Evolutionary conservation across 2,113 vertebrate genomes (phyloP).

Genomic region (Manacus vitellinus): DNA sequence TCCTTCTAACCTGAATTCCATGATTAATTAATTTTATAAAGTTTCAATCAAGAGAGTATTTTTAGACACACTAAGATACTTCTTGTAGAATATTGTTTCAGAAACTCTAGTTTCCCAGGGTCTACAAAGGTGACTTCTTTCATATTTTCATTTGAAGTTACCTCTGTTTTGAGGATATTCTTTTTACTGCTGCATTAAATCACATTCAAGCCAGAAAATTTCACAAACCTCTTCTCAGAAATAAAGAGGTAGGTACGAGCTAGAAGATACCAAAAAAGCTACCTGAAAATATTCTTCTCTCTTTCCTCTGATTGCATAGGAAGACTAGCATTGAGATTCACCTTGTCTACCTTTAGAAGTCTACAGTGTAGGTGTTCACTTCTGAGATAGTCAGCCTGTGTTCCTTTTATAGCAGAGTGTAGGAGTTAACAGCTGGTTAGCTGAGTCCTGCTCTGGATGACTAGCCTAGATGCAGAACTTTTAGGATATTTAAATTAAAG

Average conservation of each 20-base stretch:
- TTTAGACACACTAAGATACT: neutral
- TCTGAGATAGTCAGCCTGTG: neutral
- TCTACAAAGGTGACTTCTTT: neutral
- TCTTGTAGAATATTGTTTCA: neutral
- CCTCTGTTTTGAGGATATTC: neutral
- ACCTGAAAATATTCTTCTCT: neutral
- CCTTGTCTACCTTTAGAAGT: neutral
- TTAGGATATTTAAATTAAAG: neutral
- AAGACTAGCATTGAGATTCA: neutral
- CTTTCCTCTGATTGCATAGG: neutral
- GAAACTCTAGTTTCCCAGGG: neutral
- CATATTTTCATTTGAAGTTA: neutral
- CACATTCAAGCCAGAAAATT: neutral
- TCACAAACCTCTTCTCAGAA: neutral
- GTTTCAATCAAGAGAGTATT: neutral
- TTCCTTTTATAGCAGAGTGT: slow-evolving; percentile 10
- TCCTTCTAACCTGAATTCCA: neutral
- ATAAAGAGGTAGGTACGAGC: neutral
- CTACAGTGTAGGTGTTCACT: slow-evolving; percentile 21
- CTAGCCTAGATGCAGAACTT: neutral
- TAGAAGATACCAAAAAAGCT: neutral
- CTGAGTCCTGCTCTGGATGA: slow-evolving; percentile 7
- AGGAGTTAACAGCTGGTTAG: slow-evolving; percentile 55
- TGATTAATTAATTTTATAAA: neutral
- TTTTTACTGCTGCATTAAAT: neutral